phyloP scores from a whole-genome alignment of 2,888 invertebrate genomes.

The Amorpha juglandis region DNA sequence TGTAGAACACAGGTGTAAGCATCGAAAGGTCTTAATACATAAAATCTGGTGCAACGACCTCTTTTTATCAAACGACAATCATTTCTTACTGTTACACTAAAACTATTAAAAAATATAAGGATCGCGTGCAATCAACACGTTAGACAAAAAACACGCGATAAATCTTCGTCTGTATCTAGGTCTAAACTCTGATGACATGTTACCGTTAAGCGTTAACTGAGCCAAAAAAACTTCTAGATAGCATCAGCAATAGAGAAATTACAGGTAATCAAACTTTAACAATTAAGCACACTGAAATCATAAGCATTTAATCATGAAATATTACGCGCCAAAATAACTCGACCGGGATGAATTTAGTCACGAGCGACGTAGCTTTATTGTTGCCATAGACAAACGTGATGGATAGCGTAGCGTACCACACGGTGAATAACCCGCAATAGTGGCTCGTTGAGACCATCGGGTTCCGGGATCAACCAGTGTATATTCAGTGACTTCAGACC shows the following conservation, averaged over 20 bases:
- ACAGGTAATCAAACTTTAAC: neutral
- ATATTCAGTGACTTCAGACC: no score
- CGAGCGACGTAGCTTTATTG: no score
- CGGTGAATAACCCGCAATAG: no score
- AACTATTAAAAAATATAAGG: neutral
- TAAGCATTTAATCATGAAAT: neutral
- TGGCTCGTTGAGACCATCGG: no score
- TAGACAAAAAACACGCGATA: conserved; percentile 3
- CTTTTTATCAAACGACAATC: neutral
- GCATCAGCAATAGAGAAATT: neutral
- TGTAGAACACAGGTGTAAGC: no score
- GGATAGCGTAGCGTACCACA: no score
- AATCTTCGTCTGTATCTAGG: no score
- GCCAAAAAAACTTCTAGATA: neutral
- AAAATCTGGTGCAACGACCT: no score
- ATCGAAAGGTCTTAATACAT: no score
- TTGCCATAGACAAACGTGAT: no score
- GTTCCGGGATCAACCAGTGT: no score
- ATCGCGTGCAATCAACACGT: conserved; percentile 10
- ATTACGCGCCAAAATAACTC: neutral
- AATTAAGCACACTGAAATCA: neutral
- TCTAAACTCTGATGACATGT: conserved; percentile 2
- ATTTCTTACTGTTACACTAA: neutral
- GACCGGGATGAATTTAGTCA: no score
- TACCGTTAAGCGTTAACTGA: neutral